Evolutionary conservation across 2,797 vertebrate genomes (phyloP), one percentile per base, ranked within the genome.

Genomic region (Nyctalus aviator): DNA sequence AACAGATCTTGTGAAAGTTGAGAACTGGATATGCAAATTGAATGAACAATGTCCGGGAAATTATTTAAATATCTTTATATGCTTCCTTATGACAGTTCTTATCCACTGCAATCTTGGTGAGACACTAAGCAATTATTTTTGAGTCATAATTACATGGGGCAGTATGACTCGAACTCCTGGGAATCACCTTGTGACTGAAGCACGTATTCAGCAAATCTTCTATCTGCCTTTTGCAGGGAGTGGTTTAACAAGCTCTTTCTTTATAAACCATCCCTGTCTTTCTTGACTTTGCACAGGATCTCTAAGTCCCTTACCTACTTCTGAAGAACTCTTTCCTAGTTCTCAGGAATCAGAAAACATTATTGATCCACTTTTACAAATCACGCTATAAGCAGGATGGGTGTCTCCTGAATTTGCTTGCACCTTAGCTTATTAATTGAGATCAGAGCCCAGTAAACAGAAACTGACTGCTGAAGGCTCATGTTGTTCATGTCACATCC

Each of bases 201-300:
- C 37, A 90, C 90, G 83, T 94, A 90, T 83, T 97, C 94, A 96
- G 82, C 95, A 96, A 92, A 83, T 95, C 85, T 78, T 44, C 64
- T 95, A 96, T 88, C 82, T 93, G 64, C 32, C 85, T 88, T 95
- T 91, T 27, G 35, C 46, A 68, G 46, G 90, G 88, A 96, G 84
- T 85, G 53, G 83, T 90, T 95, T 95, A 87, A 62, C 46, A 94
- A 93, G 27, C 59, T 79, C 57, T 94, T 87, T 92, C 71, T 79
- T 87, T 91, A 83, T 59, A 89, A 89, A 78, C 32, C 50, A 86
- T 27, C 57, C 57, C 25, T 6, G 25, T 13, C 57, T 81, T 93
- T 72, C 23, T 79, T 30, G 82, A 76, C 44, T 79, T 86, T 59
- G 53, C 66, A 75, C 18, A 82, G 20, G 46, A 87, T 50, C 41